Percentiles rank a stretch among this genome's conserved stretches.
phyloP scores from a whole-genome alignment of 1,140 invertebrate species.

The Drosophila albomicans region DNA sequence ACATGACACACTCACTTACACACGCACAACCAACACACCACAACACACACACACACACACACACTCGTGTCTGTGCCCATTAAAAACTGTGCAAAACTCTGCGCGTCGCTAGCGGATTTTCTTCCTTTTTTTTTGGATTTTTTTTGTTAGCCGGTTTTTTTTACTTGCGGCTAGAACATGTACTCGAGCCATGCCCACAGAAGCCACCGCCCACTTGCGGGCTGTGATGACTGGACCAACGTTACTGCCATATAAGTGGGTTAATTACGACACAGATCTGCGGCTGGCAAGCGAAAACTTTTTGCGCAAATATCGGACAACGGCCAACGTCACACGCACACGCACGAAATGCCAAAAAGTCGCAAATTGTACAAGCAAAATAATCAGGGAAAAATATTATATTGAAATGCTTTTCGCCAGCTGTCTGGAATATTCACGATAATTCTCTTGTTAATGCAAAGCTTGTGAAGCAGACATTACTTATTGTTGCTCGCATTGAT shows the following conservation, averaged over 20 bases:
- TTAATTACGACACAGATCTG: constrained; percentile 68
- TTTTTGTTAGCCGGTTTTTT: constrained; percentile 32
- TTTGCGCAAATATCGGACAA: neutral
- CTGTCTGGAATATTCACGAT: neutral
- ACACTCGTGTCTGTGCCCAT: constrained; percentile 54
- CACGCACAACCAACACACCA: constrained; percentile 17
- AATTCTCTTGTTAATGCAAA: neutral
- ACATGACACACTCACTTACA: constrained; percentile 37
- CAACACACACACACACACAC: constrained; percentile 18
- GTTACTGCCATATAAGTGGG: constrained; percentile 64
- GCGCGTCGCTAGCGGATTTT: constrained; percentile 59
- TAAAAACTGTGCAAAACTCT: constrained; percentile 72
- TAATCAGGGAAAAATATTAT: constrained; percentile 19
- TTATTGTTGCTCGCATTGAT: no score
- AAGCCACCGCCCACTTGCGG: constrained; percentile 33
- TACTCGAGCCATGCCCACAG: constrained; percentile 33
- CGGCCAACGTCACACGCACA: neutral
- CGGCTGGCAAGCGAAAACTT: constrained; percentile 27
- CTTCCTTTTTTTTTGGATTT: constrained; percentile 30
- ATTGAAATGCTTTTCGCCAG: neutral
- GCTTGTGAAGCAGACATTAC: no score
- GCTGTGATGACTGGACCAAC: constrained; percentile 37
- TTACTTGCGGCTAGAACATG: constrained; percentile 38
- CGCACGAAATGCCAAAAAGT: constrained; percentile 21
- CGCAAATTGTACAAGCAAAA: constrained; percentile 9